Evolutionary conservation across 2,113 vertebrate genomes (phyloP), one percentile per base, ranked within the genome.

Genomic region (Cacatua alba): DNA sequence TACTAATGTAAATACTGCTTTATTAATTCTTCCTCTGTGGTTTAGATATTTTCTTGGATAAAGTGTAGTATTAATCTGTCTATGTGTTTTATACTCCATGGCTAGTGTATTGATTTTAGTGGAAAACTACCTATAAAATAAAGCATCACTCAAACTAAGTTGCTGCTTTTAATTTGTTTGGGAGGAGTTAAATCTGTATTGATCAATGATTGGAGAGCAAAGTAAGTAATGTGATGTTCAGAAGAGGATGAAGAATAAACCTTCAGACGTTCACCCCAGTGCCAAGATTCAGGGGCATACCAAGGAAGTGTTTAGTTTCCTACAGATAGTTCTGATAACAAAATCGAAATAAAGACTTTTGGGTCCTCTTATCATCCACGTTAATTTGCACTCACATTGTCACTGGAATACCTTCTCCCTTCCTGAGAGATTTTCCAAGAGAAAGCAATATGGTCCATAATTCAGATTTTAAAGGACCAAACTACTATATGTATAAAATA

Each of bases 391-490:
- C 68, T 48, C 60, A 16, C 68, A 48, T 80, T 96, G 87, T 79
- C 68, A 79, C 48, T 94, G 90, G 79, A 96, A 92, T 64, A 75
- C 5, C 2, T 43, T 83, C 51, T 71, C 60, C 31, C 19, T 78
- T 86, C 82, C 71, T 92, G 82, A 95, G 55, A 96, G n/a, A 64
- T 90, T 96, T 97, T 95, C 87, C 93, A 94, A 55, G 35, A 92
- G 76, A 95, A 83, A 83, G 39, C 26, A 75, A 68, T 44, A 71
- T 88, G 81, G 71, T 51, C 71, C 68, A 60, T 83, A 88, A 88
- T 83, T 95, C 85, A 81, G 59, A 37, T 81, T 91, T 91, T 81
- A 92, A 94, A 88, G 75, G 72, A 80, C 43, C 16, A 51, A 95
- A 88, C 59, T 92, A 65, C 85, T 68, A 64, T 86, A 69, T 60